Percentiles rank a stretch among this genome's conserved stretches.
Conservation (phyloP, 2,113 vertebrate species). For the Machaerirhynchus nigripectus region DNA sequence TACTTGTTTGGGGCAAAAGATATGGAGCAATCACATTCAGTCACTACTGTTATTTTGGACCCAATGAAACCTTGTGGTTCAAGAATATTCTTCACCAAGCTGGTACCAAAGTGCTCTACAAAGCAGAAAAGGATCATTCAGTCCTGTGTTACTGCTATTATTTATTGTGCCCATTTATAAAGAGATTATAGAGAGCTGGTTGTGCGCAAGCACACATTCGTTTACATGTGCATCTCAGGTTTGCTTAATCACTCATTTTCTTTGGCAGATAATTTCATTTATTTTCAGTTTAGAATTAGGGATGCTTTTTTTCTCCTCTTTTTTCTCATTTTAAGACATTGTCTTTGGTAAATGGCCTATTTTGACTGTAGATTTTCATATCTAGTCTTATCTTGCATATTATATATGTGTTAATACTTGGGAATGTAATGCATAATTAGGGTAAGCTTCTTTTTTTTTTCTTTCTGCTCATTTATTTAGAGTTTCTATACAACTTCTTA, state of each 20-base stretch:
- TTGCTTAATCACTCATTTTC: not conserved
- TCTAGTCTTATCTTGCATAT: not conserved
- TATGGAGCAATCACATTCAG: not conserved
- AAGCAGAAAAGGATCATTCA: not conserved
- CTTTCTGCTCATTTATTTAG: not conserved
- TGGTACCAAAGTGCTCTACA: not conserved
- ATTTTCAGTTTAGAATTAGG: not conserved
- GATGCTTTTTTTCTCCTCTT: fast-evolving
- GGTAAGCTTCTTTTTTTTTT: not conserved
- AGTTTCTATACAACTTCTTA: not conserved
- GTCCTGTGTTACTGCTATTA: not conserved
- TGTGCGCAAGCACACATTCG: not conserved
- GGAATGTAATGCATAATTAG: not conserved
- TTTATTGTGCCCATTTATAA: not conserved
- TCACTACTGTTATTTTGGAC: not conserved
- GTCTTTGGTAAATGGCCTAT: not conserved
- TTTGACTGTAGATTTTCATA: not conserved
- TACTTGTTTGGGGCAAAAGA: not conserved
- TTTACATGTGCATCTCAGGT: not conserved
- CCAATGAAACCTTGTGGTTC: fast-evolving
- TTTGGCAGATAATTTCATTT: not conserved
- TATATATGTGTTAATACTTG: not conserved
- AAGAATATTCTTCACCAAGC: not conserved
- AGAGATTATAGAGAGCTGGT: not conserved
- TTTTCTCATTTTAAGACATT: not conserved